These are phyloP conservation scores for Bos taurus DNA, from an alignment of 2,113 vertebrate species.

Conservation along the genomic window DNA sequence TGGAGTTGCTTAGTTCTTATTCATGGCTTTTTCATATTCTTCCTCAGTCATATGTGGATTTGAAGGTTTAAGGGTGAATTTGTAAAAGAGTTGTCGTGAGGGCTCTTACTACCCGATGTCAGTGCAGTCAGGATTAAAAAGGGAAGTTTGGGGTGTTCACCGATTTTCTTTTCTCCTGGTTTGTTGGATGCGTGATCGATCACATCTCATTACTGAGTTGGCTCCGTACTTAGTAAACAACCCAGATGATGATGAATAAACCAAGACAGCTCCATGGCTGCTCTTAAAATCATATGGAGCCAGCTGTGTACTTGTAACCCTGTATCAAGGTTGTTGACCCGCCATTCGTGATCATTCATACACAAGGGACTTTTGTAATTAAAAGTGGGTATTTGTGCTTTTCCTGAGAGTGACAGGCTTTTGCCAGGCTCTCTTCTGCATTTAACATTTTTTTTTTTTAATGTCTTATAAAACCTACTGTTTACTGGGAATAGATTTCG, in stretches of 20 bases:
- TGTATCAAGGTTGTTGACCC: background rate
- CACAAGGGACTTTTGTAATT: background rate
- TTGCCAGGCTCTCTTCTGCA: background rate
- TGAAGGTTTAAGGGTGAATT: background rate
- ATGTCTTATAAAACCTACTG: background rate
- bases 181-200: background rate
- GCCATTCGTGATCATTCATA: background rate
- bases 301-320: background rate
- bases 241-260: background rate
- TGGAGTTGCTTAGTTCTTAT: background rate
- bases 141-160: background rate
- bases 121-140: background rate
- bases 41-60: background rate
- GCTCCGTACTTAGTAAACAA: background rate
- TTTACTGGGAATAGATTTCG: background rate
- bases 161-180: background rate
- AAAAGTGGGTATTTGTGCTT: background rate
- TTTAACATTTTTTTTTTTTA: background rate
- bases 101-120: background rate
- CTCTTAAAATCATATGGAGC: background rate
- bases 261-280: background rate
- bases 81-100: background rate
- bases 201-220: background rate
- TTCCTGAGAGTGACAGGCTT: background rate
- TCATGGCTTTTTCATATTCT: background rate